Conservation (phyloP, 2,797 vertebrate species). For the Pagetopsis macropterus region DNA sequence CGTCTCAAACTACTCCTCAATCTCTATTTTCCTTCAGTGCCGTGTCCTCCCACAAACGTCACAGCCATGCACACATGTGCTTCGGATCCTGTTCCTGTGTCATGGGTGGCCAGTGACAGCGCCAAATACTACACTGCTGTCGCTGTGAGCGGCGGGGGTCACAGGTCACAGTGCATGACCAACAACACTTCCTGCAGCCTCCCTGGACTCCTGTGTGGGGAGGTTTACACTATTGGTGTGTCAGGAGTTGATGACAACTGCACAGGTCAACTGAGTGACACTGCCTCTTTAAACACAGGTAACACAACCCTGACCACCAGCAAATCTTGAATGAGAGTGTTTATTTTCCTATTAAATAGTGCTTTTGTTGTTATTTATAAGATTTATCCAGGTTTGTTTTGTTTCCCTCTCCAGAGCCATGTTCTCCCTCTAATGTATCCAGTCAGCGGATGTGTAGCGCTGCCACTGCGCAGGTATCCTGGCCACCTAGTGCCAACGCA, state of each 20-base stretch:
- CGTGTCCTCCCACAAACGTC: slow-evolving; percentile 77
- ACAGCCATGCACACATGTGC: slow-evolving; percentile 54
- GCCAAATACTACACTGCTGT: slow-evolving; percentile 70
- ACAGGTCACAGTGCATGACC: slow-evolving; percentile 63
- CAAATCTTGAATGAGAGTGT: neutral
- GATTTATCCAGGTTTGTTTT: neutral
- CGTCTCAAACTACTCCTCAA: neutral
- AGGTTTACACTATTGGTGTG: slow-evolving; percentile 73
- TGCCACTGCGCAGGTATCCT: slow-evolving; percentile 53
- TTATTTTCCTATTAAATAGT: neutral
- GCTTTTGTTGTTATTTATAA: neutral
- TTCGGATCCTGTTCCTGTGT: slow-evolving; percentile 55
- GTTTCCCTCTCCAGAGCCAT: slow-evolving; percentile 63
- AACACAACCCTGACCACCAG: slow-evolving; percentile 7
- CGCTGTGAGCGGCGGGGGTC: slow-evolving; percentile 57
- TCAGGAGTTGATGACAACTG: slow-evolving; percentile 67
- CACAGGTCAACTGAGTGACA: slow-evolving; percentile 61
- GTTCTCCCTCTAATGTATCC: slow-evolving; percentile 59
- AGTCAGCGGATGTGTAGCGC: slow-evolving; percentile 60
- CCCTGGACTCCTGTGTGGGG: slow-evolving; percentile 71
- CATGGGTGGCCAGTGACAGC: slow-evolving; percentile 70
- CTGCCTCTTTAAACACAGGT: slow-evolving; percentile 69
- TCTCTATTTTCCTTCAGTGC: slow-evolving; percentile 63
- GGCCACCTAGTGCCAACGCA: slow-evolving; percentile 61
- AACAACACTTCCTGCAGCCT: slow-evolving; percentile 70